Conservation (phyloP, 2,797 vertebrate species). For the Syndactyla subalaris region DNA sequence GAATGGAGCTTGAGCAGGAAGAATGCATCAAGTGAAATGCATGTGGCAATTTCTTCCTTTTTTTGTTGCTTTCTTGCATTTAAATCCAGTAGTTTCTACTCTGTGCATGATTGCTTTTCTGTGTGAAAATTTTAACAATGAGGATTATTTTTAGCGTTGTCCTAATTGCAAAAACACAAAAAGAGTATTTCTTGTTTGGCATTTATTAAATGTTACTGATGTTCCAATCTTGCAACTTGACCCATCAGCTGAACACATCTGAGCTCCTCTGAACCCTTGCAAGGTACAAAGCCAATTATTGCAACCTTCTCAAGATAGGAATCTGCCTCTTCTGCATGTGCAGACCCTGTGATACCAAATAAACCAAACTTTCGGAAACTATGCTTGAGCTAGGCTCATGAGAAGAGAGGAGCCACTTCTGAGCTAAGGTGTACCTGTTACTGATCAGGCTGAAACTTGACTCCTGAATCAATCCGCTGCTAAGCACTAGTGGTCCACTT, state of each 20-base stretch:
- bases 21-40: background rate
- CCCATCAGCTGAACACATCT: background rate
- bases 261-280: background rate
- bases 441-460: background rate
- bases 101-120: background rate
- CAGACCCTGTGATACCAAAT: background rate
- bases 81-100: background rate
- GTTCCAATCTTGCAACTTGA: background rate
- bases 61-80: background rate
- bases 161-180: background rate
- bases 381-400: background rate
- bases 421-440: background rate
- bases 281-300: background rate
- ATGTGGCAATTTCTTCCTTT: background rate
- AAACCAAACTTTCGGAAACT: background rate
- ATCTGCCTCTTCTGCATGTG: background rate
- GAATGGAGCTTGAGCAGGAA: background rate
- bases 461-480: background rate
- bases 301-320: background rate
- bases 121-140: background rate
- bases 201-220: background rate
- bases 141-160: background rate
- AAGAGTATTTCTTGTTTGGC: background rate
- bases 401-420: background rate
- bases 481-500: background rate